These are phyloP conservation scores for Hoplodrina blanda DNA, from an alignment of 2,888 invertebrate species.

Conservation along the genomic window DNA sequence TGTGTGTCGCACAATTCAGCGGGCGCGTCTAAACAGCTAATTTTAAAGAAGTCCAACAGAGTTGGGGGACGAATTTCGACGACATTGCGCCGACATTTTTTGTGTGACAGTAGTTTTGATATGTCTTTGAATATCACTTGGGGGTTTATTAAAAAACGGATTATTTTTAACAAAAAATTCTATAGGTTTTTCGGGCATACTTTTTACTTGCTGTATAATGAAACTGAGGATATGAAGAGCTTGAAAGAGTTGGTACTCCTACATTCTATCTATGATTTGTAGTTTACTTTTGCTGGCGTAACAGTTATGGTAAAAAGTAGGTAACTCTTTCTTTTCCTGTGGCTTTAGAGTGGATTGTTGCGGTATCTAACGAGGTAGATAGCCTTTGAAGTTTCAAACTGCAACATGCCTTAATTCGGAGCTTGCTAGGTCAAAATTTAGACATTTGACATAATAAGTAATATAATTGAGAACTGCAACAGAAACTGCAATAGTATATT, in stretches of 20 bases:
- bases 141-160: conserved; percentile 59
- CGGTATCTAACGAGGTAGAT: neutral
- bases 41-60: conserved; percentile 82
- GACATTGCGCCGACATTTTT: conserved; percentile 62
- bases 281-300: neutral
- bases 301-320: neutral
- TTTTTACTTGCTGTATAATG: conserved; percentile 29
- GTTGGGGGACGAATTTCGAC: conserved; percentile 69
- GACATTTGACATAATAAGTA: too few relatives aligned
- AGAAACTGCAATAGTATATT: too few relatives aligned
- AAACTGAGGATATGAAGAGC: conserved; percentile 36
- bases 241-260: conserved; percentile 2
- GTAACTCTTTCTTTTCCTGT: neutral
- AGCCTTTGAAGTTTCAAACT: neutral
- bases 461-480: too few relatives aligned
- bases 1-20: conserved; percentile 81
- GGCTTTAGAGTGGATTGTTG: neutral
- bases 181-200: conserved; percentile 18
- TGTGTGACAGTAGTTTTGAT: conserved; percentile 65
- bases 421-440: neutral
- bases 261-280: neutral
- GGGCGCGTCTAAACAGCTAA: conserved; percentile 86
- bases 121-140: conserved; percentile 53
- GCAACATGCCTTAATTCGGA: neutral
- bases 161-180: conserved; percentile 20